Percentiles rank a stretch among this genome's conserved stretches.
Evolutionary conservation across 1,140 invertebrate species (phyloP).

Genomic region (Platorchestia sp.): DNA sequence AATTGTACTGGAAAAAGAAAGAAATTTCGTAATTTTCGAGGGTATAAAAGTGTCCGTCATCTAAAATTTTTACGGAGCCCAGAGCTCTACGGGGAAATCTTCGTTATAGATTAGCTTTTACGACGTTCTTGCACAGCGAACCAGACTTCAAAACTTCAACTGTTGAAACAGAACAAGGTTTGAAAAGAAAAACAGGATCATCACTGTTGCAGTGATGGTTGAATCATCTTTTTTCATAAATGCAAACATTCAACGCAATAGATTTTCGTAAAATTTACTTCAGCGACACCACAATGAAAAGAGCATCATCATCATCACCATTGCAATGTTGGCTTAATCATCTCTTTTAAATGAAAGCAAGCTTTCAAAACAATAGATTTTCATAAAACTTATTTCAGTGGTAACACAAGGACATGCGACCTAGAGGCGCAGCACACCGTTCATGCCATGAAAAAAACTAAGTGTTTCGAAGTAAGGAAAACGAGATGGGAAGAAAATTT

Average conservation of each 20-base stretch:
- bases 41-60: background rate
- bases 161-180: background rate
- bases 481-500: background rate
- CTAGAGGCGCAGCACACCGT: too few species aligned
- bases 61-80: background rate
- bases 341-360: too few species aligned
- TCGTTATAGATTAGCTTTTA: background rate
- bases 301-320: too few species aligned
- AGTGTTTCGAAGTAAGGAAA: background rate
- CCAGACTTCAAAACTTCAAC: background rate
- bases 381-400: too few species aligned
- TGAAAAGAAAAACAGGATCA: background rate
- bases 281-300: too few species aligned
- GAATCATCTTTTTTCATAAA: too few species aligned
- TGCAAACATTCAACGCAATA: too few species aligned
- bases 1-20: background rate
- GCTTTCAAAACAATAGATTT: too few species aligned
- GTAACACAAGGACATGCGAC: too few species aligned
- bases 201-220: too few species aligned
- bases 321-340: too few species aligned
- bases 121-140: background rate
- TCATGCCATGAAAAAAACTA: background rate
- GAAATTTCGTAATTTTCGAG: background rate
- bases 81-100: background rate
- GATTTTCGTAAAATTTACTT: too few species aligned